Evolutionary conservation across 2,113 vertebrate genomes (phyloP), one percentile per base, ranked within the genome.

Genomic region (Syngnathus typhle): DNA sequence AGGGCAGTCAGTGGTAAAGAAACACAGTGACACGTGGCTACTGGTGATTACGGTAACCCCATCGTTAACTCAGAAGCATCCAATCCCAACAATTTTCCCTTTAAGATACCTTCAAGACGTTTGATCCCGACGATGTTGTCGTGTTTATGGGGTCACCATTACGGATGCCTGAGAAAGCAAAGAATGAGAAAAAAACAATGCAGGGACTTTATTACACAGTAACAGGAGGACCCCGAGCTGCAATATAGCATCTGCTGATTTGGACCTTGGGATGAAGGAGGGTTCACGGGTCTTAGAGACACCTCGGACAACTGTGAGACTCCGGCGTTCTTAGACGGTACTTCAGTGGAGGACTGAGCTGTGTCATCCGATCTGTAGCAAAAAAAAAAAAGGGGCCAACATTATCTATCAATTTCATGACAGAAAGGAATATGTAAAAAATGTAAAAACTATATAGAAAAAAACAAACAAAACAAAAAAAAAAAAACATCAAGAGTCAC

Each of bases 91-190:
- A 6, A 11, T 23, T 55, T 55, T 23, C 21, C 21, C 1, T 6
- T 72, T 41, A 19, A 46, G 21, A 27, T 76, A 91, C 90, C 89
- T 92, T 91, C 10, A 66, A 21, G 11, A 38, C 23, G 49, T 83
- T 85, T 36, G 68, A 55, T 64, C 72, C 83, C 0, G 60, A 47
- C 75, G 76, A 55, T 66, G 37, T 73, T 75, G 55, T 79, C 3
- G 27, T 58, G 55, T 16, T 36, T 78, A 56, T 54, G 49, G 60
- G 62, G 1, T 77, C 72, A 39, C 68, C 71, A 21, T 77, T 83
- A 43, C 69, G 38, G 18, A 67, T 36, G 43, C 52, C 89, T 91
- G 51, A 47, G 66, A 70, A 60, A 83, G 27, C 73, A 54, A 1
- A 65, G 5, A 32, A 32, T 23, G 44, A 46, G 27, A 19, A 2